These are phyloP conservation scores for Melitaea cinxia DNA, from an alignment of 1,140 invertebrate genomes.

Conservation along the genomic window DNA sequence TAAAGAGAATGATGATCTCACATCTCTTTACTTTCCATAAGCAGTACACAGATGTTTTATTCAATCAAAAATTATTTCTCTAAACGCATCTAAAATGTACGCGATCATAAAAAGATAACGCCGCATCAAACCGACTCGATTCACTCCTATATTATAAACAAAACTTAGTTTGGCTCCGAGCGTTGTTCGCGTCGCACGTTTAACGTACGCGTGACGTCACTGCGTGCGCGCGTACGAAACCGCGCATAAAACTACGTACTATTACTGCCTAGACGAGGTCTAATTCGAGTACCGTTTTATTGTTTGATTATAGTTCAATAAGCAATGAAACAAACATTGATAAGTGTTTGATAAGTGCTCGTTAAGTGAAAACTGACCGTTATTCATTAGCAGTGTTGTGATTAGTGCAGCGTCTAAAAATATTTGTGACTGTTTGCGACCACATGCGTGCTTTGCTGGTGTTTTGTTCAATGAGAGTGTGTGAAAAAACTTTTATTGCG, in stretches of 20 bases:
- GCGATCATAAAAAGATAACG: conserved; percentile 16
- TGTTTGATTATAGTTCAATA: conserved; percentile 2
- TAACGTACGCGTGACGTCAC: conserved; percentile 27
- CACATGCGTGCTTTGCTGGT: conserved; percentile 18
- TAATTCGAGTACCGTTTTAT: conserved; percentile 1
- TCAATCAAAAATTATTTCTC: not conserved
- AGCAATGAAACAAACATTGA: conserved; percentile 10
- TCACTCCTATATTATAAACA: conserved; percentile 25
- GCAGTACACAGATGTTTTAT: not conserved
- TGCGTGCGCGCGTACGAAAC: conserved; percentile 15
- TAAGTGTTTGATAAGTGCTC: conserved; percentile 15
- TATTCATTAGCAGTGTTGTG: conserved; percentile 42
- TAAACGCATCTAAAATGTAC: not conserved
- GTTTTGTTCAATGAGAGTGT: conserved; percentile 11
- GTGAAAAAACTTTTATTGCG: not conserved
- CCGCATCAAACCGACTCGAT: conserved; percentile 7
- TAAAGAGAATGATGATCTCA: conserved; percentile 19
- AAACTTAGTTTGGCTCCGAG: conserved; percentile 34
- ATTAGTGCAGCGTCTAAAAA: conserved; percentile 43
- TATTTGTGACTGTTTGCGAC: conserved; percentile 38
- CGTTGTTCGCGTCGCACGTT: conserved; percentile 18
- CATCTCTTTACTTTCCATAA: not conserved
- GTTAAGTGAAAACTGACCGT: conserved; percentile 31
- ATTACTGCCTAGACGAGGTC: conserved; percentile 2
- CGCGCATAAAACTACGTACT: not conserved